Base-by-base conservation (phyloP, 1,140 invertebrate species). In the Penaeus chinensis region DNA sequence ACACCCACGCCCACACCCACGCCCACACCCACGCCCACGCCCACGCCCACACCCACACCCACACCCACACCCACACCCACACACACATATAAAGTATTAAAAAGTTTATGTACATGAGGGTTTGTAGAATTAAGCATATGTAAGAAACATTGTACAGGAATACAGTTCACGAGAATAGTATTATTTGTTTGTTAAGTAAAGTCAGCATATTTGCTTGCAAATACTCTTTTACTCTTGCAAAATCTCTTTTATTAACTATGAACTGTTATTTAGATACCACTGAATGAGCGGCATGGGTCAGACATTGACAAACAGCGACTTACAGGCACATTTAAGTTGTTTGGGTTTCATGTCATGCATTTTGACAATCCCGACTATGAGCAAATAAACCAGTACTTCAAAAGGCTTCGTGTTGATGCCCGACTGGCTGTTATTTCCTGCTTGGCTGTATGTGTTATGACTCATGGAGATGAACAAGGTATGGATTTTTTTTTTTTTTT, bases 381-480 rank as follows among this genome's bases (percentile, higher is more conserved):
- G 13, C 74, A 90, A 54, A 74, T 90, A 11, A 61, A 87, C 16
- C 66, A 77, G n/a, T 82, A 78, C 62, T 90, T 90, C 65, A 82
- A 74, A 42, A 85, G 69, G 20, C 69, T 90, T 32, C 76, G 86
- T 7, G 54, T 85, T 20, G 84, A 88, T 63, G 63, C 81, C 32
- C 42, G 80, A 20, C 62, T 90, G 7, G 85, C 85, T 18, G 69
- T 82, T 24, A 84, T 90, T 37, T 80, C 87, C 24, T 88, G 85
- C 69, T 81, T 90, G 54, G 89, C 77, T 27, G 87, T 90, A 22
- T 90, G 89, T 66, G 66, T 90, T 60, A 90, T 90, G 89, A 90
- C 89, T 16, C 89, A 90, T 74, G 89, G 89, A 47, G 89, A 90
- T 79, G 81, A 88, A 47, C 63, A 89, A 66, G 89, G 89, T 89